Conservation (phyloP, 1,140 invertebrate genomes). For the Drosophila arizonae region DNA sequence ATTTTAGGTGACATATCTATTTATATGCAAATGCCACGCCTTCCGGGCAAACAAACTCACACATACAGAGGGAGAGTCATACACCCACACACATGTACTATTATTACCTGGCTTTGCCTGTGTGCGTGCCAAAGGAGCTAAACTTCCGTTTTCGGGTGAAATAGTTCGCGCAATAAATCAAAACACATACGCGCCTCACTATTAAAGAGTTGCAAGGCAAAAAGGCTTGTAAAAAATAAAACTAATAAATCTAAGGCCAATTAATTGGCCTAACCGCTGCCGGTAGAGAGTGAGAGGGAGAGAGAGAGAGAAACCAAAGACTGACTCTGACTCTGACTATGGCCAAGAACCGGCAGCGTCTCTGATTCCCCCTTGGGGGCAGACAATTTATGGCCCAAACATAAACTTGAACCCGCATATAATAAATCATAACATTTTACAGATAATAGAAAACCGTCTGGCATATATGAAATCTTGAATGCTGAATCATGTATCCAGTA, state of each 20-base stretch:
- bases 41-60: slow-evolving; percentile 3
- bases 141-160: slow-evolving; percentile 44
- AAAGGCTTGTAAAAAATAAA: slow-evolving; percentile 44
- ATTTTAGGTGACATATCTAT: slow-evolving; percentile 74
- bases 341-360: slow-evolving; percentile 13
- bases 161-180: slow-evolving; percentile 69
- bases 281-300: slow-evolving; percentile 31
- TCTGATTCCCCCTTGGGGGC: slow-evolving; percentile 38
- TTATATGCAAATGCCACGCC: slow-evolving; percentile 74
- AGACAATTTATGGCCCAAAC: slow-evolving; percentile 67
- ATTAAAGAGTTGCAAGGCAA: not conserved
- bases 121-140: slow-evolving; percentile 50
- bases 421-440: slow-evolving; percentile 78
- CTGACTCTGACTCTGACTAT: not conserved
- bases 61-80: not conserved
- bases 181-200: slow-evolving; percentile 43
- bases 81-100: not conserved
- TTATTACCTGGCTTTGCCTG: slow-evolving; percentile 31
- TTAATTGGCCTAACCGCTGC: slow-evolving; percentile 79
- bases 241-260: slow-evolving; percentile 77
- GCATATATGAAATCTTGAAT: slow-evolving; percentile 33
- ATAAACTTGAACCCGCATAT: slow-evolving; percentile 75
- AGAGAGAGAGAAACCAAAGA: slow-evolving; percentile 17
- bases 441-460: slow-evolving; percentile 72
- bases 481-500: slow-evolving; percentile 5